Evolutionary conservation across 2,113 vertebrate species (phyloP).

Genomic region (Meles meles): DNA sequence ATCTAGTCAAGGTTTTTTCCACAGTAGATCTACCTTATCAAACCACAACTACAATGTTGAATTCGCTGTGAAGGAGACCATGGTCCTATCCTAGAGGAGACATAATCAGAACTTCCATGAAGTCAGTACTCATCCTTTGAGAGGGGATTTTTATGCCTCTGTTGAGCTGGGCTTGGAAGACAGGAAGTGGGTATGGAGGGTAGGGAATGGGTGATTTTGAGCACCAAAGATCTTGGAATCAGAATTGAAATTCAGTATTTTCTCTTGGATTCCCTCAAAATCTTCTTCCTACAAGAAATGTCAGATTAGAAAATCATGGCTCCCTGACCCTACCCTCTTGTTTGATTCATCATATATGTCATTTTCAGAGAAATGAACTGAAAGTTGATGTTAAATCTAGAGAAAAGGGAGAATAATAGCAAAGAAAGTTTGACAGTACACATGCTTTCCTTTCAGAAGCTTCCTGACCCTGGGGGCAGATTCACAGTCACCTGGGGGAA

Average conservation of each 20-base stretch:
- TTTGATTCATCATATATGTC: neutral
- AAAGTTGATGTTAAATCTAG: neutral
- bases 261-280: neutral
- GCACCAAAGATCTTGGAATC: neutral
- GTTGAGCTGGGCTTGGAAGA: neutral
- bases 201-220: neutral
- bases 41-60: neutral
- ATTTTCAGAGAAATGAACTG: neutral
- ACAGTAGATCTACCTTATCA: neutral
- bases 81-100: neutral
- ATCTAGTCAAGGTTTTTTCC: neutral
- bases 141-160: neutral
- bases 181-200: neutral
- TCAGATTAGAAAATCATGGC: neutral
- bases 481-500: neutral
- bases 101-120: neutral
- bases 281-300: neutral
- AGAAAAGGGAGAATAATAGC: neutral
- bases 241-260: neutral
- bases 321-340: neutral
- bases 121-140: neutral
- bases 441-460: neutral
- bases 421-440: neutral
- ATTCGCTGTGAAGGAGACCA: neutral
- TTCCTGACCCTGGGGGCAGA: neutral